These are phyloP conservation scores for Chrysaora quinquecirrha DNA, from an alignment of 30 jellyfish, hydroid and myxozoan genomes.

Conservation along the genomic window DNA sequence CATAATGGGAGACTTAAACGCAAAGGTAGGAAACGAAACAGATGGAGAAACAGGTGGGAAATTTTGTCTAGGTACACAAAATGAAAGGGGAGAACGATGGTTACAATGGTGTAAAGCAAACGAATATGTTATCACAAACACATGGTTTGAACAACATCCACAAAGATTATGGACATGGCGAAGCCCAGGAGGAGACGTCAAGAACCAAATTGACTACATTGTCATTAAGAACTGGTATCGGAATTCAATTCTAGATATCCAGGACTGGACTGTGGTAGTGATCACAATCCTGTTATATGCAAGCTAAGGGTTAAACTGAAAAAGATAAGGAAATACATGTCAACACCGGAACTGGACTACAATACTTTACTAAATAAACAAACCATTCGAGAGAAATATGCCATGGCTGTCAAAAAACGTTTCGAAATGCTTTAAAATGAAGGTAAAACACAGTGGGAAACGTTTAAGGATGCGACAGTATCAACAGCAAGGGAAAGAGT, in stretches of 20 bases:
- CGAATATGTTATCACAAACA: slow-evolving; percentile 8
- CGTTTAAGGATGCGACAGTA: no score
- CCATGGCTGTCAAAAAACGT: no score
- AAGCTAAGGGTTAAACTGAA: no score
- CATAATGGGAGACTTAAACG: slow-evolving; percentile 41
- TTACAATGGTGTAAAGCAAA: slow-evolving; percentile 25
- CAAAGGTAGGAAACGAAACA: slow-evolving; percentile 25
- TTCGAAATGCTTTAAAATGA: no score
- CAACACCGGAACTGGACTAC: no score
- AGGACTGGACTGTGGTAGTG: slow-evolving; percentile 44
- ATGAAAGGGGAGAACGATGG: slow-evolving; percentile 32
- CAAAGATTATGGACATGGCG: slow-evolving; percentile 26
- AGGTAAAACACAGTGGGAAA: no score
- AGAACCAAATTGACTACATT: slow-evolving; percentile 29
- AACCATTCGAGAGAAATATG: no score
- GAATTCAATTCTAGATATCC: background rate
- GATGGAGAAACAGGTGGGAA: slow-evolving; percentile 7
- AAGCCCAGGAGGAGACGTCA: slow-evolving; percentile 42
- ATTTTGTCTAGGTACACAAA: slow-evolving; percentile 13
- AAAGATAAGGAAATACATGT: no score
- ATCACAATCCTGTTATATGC: no score
- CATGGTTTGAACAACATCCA: slow-evolving; percentile 34
- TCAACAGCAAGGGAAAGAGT: no score
- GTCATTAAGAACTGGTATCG: background rate
- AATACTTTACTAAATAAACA: no score